phyloP scores from a whole-genome alignment of 1,140 invertebrate species.

The Psilanteris sp. region DNA sequence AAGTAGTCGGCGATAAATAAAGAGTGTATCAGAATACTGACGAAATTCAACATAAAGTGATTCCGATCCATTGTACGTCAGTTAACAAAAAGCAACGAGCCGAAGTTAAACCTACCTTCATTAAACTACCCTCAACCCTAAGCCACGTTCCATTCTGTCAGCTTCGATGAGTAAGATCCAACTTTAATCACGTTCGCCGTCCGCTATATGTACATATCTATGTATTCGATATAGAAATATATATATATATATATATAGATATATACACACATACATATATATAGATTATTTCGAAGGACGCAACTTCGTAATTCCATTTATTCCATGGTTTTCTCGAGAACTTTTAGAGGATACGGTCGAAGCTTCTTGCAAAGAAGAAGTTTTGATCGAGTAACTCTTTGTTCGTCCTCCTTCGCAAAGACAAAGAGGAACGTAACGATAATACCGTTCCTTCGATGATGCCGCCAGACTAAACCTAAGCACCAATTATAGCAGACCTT shows the following conservation, averaged over 20 bases:
- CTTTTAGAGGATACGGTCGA: conserved; percentile 55
- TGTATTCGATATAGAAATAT: conserved; percentile 17
- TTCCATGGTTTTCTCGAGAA: conserved; percentile 54
- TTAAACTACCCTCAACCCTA: conserved; percentile 53
- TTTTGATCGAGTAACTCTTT: conserved; percentile 60
- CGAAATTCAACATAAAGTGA: conserved; percentile 43
- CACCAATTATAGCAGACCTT: conserved; percentile 42
- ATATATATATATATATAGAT: conserved; percentile 38
- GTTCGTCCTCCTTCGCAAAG: conserved; percentile 15
- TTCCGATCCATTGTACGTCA: conserved; percentile 52
- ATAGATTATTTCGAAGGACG: conserved; percentile 54
- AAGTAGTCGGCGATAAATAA: conserved; percentile 43
- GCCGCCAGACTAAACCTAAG: conserved; percentile 45
- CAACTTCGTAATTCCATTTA: conserved; percentile 64
- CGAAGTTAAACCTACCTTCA: conserved; percentile 54
- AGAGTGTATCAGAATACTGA: conserved; percentile 39
- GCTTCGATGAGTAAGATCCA: conserved; percentile 55
- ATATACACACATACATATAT: conserved; percentile 27
- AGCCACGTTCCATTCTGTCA: conserved; percentile 51
- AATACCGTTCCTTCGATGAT: conserved; percentile 17
- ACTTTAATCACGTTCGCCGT: conserved; percentile 55
- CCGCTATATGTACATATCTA: conserved; percentile 14
- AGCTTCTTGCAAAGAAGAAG: conserved; percentile 42
- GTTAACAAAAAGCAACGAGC: conserved; percentile 51
- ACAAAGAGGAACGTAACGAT: conserved; percentile 43